Evolutionary conservation across 2,113 vertebrate species (phyloP).

Genomic region (cat (Felis catus)): DNA sequence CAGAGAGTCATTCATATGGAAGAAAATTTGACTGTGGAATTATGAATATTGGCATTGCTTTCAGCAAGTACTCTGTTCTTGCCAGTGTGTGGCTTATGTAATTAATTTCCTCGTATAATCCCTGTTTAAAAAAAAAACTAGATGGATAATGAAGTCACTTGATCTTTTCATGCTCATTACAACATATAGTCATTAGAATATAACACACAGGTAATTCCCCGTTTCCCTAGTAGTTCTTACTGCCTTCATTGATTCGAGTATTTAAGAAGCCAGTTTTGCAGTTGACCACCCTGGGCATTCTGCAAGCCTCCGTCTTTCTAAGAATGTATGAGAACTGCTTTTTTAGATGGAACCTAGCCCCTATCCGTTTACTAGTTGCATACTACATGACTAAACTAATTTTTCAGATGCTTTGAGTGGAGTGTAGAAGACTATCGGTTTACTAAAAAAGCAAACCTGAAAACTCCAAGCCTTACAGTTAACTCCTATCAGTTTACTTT

Average conservation of each 20-base stretch:
- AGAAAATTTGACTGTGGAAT: not conserved
- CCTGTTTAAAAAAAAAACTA: not conserved
- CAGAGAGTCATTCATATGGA: not conserved
- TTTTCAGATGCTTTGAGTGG: constrained; percentile 26
- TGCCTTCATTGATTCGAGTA: not conserved
- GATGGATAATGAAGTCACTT: constrained; percentile 35
- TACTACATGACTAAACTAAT: not conserved
- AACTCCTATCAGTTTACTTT: constrained; percentile 49
- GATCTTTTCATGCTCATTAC: constrained; percentile 38
- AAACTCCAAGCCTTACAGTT: not conserved
- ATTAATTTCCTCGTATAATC: constrained; percentile 47
- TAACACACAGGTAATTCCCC: not conserved
- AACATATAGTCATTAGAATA: constrained; percentile 8
- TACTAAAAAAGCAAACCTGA: constrained; percentile 39
- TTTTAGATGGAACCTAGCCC: not conserved
- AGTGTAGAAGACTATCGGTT: not conserved
- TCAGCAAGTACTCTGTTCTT: not conserved
- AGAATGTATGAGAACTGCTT: not conserved
- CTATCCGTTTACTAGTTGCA: not conserved
- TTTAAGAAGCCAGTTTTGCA: not conserved
- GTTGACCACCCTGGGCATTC: not conserved
- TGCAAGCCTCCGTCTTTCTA: not conserved
- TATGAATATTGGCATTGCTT: not conserved
- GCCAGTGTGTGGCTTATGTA: not conserved
- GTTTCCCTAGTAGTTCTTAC: not conserved